These are phyloP conservation scores for Eidolon dupreanum DNA, from an alignment of 2,797 vertebrate genomes.

Conservation along the genomic window DNA sequence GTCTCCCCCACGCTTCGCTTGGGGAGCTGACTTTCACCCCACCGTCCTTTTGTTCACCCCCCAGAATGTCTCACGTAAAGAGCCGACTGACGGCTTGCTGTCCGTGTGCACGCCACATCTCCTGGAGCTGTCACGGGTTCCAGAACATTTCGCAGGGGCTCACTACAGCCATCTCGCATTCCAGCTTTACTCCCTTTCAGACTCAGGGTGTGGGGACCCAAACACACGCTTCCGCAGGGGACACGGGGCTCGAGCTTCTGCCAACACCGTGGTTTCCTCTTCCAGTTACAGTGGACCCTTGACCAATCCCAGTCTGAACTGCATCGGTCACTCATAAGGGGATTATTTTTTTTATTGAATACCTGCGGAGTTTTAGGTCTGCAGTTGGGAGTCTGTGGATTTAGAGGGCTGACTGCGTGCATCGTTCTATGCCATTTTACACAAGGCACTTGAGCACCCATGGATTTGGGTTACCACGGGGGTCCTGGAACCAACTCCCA, in stretches of 20 bases:
- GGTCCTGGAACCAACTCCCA: background rate
- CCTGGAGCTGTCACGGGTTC: background rate
- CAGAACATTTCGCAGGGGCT: background rate
- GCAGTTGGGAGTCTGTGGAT: background rate
- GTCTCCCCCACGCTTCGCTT: background rate
- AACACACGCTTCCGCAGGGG: background rate
- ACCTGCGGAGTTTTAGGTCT: background rate
- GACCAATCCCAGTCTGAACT: background rate
- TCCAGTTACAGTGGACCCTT: background rate
- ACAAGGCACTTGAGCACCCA: background rate
- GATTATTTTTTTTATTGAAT: background rate
- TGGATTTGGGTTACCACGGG: background rate
- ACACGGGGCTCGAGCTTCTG: background rate
- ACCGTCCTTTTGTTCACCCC: background rate
- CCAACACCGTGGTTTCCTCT: background rate
- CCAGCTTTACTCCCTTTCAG: background rate
- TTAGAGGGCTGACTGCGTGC: background rate
- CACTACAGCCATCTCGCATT: background rate
- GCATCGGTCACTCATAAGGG: background rate
- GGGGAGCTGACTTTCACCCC: no score
- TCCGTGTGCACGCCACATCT: accelerated
- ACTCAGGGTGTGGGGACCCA: background rate
- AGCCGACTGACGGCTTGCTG: background rate
- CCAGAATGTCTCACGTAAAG: background rate
- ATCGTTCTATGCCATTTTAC: background rate